phyloP scores from a whole-genome alignment of 2,113 vertebrate species.

The Microcebus jonahi region DNA sequence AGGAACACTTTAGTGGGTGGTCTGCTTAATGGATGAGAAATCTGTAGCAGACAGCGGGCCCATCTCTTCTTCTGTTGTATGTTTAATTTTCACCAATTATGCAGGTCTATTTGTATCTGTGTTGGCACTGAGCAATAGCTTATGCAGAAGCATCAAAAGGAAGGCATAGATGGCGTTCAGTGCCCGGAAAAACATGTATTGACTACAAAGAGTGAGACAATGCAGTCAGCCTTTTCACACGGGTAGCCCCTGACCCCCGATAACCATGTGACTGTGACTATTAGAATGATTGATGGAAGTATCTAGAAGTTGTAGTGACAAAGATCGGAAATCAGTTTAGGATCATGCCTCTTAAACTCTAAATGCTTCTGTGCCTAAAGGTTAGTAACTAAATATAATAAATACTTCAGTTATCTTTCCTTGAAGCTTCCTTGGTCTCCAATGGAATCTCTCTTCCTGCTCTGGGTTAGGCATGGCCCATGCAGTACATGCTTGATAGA shows the following conservation, averaged over 20 bases:
- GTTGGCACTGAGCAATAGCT: constrained; percentile 37
- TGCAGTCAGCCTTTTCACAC: not conserved
- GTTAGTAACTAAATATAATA: not conserved
- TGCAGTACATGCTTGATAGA: fast-evolving
- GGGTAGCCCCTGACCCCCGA: not conserved
- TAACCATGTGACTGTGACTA: fast-evolving
- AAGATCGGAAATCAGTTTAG: not conserved
- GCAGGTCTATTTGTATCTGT: not conserved
- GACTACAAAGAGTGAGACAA: not conserved
- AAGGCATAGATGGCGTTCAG: not conserved
- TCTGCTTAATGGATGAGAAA: constrained; percentile 44
- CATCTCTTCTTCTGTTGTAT: not conserved
- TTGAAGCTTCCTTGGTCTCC: not conserved
- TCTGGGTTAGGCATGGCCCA: fast-evolving
- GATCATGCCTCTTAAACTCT: not conserved
- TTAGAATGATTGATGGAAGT: not conserved
- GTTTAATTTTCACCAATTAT: constrained; percentile 59
- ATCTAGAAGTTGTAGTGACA: not conserved
- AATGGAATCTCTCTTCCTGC: not conserved
- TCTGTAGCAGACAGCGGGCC: not conserved
- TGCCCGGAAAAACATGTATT: not conserved
- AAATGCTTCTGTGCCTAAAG: not conserved
- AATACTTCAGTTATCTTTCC: not conserved
- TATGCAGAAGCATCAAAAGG: constrained; percentile 36
- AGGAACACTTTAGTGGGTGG: constrained; percentile 3